These are phyloP conservation scores for Eupithecia centaureata DNA, from an alignment of 2,888 invertebrate species.

Conservation along the genomic window DNA sequence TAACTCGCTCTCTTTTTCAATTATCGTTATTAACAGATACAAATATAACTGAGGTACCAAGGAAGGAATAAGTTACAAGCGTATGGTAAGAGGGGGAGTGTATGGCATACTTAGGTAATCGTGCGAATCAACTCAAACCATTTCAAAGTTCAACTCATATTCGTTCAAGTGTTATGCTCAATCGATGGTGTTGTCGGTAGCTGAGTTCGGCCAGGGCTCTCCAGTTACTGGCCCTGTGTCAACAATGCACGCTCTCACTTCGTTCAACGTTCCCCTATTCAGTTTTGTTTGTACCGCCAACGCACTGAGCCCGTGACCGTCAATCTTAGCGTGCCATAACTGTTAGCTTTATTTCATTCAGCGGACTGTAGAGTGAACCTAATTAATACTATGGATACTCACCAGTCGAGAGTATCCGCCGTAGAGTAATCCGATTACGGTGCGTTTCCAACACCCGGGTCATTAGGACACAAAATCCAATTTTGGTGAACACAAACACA, in stretches of 20 bases:
- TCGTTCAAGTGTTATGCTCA: slow-evolving; percentile 37
- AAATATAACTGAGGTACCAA: slow-evolving; percentile 29
- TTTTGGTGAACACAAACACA: slow-evolving; percentile 53
- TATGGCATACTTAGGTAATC: too few species aligned
- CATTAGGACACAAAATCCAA: slow-evolving; percentile 55
- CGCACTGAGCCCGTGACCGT: slow-evolving; percentile 43
- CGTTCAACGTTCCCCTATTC: slow-evolving; percentile 66
- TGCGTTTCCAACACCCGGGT: slow-evolving; percentile 57
- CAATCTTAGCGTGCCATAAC: slow-evolving; percentile 50
- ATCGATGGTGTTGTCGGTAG: slow-evolving; percentile 1
- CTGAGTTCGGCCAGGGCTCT: slow-evolving; percentile 36
- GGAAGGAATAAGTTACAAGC: slow-evolving; percentile 21
- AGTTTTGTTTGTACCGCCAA: slow-evolving; percentile 70
- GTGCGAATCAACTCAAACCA: slow-evolving; percentile 26
- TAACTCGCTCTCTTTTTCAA: slow-evolving; percentile 29
- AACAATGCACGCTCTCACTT: slow-evolving; percentile 74
- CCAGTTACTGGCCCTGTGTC: slow-evolving; percentile 67
- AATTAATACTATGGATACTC: slow-evolving; percentile 46
- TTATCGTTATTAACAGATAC: slow-evolving; percentile 31
- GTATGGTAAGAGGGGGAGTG: slow-evolving; percentile 49
- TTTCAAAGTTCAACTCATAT: slow-evolving; percentile 49
- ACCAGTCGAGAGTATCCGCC: slow-evolving; percentile 63
- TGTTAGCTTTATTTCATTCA: slow-evolving; percentile 48
- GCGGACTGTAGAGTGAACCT: slow-evolving; percentile 42
- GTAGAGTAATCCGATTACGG: slow-evolving; percentile 67